Evolutionary conservation across 2,888 invertebrate species (phyloP).

Genomic region (Nephrocerus scutellatus): DNA sequence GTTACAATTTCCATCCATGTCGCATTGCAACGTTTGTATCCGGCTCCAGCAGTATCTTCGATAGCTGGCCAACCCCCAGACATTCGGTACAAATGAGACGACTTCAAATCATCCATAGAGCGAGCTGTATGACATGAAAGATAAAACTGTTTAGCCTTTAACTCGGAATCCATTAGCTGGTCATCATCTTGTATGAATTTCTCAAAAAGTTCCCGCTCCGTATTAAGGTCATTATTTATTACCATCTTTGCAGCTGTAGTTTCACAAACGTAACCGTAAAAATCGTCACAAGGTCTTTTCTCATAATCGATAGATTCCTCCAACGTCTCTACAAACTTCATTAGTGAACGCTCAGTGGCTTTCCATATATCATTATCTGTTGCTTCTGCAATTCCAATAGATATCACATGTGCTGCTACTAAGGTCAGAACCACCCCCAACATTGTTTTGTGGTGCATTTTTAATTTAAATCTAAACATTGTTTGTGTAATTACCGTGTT

Average conservation of each 20-base stretch:
- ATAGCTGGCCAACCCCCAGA: constrained; percentile 44
- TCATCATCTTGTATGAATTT: constrained; percentile 31
- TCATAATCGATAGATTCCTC: constrained; percentile 31
- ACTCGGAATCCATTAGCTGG: constrained; percentile 35
- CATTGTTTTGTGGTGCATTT: too few species aligned
- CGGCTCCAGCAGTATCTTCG: constrained; percentile 24
- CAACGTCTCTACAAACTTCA: too few species aligned
- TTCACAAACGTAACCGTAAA: constrained; percentile 38
- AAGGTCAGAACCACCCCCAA: too few species aligned
- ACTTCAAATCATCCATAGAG: constrained; percentile 30
- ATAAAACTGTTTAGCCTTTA: constrained; percentile 38
- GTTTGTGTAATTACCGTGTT: too few species aligned
- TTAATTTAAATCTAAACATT: too few species aligned
- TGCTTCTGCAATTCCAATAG: too few species aligned
- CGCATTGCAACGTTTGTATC: constrained; percentile 27
- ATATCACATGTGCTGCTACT: too few species aligned
- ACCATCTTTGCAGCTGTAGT: constrained; percentile 25
- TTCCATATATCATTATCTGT: constrained; percentile 19
- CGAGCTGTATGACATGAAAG: constrained; percentile 36
- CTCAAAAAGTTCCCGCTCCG: constrained; percentile 34
- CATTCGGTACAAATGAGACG: constrained; percentile 33
- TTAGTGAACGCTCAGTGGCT: too few species aligned
- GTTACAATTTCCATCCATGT: constrained; percentile 36
- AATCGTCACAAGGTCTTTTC: constrained; percentile 37
- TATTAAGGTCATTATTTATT: constrained; percentile 23